Percentiles rank a stretch among this genome's conserved stretches.
Evolutionary conservation across 2,113 vertebrate genomes (phyloP).

Genomic region (Mandrillus leucophaeus): DNA sequence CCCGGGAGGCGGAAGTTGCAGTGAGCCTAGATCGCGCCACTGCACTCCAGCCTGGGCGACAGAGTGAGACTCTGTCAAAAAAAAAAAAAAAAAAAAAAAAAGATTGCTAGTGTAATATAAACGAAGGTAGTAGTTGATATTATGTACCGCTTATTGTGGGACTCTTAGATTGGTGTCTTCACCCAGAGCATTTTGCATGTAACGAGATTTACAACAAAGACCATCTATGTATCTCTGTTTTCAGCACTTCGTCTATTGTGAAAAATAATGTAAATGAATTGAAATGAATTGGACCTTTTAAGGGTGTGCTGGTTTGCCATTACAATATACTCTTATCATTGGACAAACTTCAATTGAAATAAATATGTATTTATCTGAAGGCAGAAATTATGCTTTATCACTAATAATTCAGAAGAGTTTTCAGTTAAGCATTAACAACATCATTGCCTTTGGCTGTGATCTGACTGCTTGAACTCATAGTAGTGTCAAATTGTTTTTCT

Average conservation of each 20-base stretch:
- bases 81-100: too few relatives aligned
- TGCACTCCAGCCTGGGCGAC: too few relatives aligned
- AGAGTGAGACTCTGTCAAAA: too few relatives aligned
- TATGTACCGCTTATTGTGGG: background rate
- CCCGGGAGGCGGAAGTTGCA: too few relatives aligned
- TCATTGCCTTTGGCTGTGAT: slow-evolving; percentile 34
- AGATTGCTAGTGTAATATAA: background rate
- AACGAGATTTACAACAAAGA: background rate
- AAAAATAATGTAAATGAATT: background rate
- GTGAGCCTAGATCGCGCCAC: too few relatives aligned
- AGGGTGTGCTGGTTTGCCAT: background rate
- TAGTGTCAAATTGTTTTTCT: slow-evolving; percentile 18
- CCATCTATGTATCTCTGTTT: background rate
- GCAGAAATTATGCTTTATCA: slow-evolving; percentile 40
- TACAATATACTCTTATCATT: background rate
- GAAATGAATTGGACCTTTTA: background rate
- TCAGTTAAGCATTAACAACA: slow-evolving; percentile 52
- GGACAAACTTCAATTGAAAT: slow-evolving; percentile 44
- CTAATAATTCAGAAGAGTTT: slow-evolving; percentile 66
- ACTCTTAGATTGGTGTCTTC: background rate
- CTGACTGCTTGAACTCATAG: slow-evolving; percentile 36
- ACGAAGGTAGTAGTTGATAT: background rate
- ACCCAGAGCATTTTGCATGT: background rate
- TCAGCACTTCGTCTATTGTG: background rate
- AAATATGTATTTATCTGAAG: slow-evolving; percentile 59